phyloP scores from a whole-genome alignment of 1,140 invertebrate genomes.

The Andrena cerasifolii region DNA sequence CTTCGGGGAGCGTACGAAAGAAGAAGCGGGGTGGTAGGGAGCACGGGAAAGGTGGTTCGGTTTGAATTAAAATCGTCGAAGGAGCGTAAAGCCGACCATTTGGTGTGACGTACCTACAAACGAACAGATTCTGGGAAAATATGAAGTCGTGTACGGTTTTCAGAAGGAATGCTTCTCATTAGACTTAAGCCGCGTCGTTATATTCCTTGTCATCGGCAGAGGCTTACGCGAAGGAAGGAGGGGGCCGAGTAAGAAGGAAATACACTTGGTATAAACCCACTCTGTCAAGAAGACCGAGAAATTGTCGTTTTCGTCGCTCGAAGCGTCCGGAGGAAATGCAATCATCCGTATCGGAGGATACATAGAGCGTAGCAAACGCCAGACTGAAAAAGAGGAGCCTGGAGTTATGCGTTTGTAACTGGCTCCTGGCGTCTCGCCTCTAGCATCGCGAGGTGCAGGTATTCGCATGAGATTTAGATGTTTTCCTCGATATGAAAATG shows the following conservation, averaged over 20 bases:
- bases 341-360: slow-evolving; percentile 33
- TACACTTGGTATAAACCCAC: not conserved
- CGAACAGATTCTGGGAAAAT: not conserved
- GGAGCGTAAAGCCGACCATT: not conserved
- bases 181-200: slow-evolving; percentile 31
- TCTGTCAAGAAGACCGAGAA: slow-evolving; percentile 2
- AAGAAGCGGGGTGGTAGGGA: not conserved
- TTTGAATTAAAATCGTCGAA: slow-evolving; percentile 7
- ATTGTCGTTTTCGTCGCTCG: slow-evolving; percentile 35
- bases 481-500: slow-evolving; percentile 29
- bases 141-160: slow-evolving; percentile 6
- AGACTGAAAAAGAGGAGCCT: not conserved
- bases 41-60: slow-evolving; percentile 2
- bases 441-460: slow-evolving; percentile 3
- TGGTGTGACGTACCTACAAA: not conserved
- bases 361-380: not conserved
- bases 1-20: not conserved
- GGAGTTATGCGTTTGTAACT: slow-evolving; percentile 50
- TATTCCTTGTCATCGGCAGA: not conserved
- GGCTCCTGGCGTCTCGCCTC: slow-evolving; percentile 29
- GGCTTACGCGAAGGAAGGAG: not conserved
- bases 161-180: slow-evolving; percentile 23
- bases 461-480: slow-evolving; percentile 38
- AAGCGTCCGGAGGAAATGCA: slow-evolving; percentile 20
- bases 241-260: not conserved